A percentile compares a stretch with the other conserved stretches of the same genome.
Conservation (phyloP, 1,140 invertebrate species). For the Ectropis grisescens region DNA sequence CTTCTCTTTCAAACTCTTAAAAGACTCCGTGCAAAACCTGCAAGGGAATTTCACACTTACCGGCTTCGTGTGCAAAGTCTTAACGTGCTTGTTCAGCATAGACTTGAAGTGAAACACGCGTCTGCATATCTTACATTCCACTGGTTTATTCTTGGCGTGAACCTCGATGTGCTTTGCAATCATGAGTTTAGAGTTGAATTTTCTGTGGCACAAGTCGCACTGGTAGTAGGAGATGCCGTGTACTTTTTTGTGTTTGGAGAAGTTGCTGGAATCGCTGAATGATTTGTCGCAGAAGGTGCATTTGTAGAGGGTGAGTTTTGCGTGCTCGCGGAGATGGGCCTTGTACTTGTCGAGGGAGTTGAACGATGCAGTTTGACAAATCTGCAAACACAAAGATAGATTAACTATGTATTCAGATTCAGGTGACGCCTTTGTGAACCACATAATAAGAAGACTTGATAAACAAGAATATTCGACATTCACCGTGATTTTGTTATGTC, state of each 20-base stretch:
- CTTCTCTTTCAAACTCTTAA: constrained; percentile 51
- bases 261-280: constrained; percentile 65
- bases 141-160: constrained; percentile 44
- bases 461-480: too few relatives aligned
- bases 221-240: constrained; percentile 53
- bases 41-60: constrained; percentile 31
- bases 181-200: constrained; percentile 66
- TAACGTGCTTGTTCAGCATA: constrained; percentile 58
- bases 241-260: constrained; percentile 67
- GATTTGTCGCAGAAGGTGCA: constrained; percentile 64
- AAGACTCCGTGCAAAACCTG: constrained; percentile 43
- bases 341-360: constrained; percentile 54
- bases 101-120: constrained; percentile 54
- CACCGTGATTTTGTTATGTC: too few relatives aligned
- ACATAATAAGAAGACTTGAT: too few relatives aligned
- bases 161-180: constrained; percentile 59
- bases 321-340: constrained; percentile 59
- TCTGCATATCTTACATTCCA: constrained; percentile 41
- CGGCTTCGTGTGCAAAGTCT: constrained; percentile 35
- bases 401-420: too few relatives aligned
- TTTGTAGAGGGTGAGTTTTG: constrained; percentile 60
- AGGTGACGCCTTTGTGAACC: too few relatives aligned
- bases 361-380: constrained; percentile 47
- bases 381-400: too few relatives aligned
- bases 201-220: constrained; percentile 56